These are phyloP conservation scores for Drosophila mayaguana DNA, from an alignment of 2,888 invertebrate species.

Conservation along the genomic window DNA sequence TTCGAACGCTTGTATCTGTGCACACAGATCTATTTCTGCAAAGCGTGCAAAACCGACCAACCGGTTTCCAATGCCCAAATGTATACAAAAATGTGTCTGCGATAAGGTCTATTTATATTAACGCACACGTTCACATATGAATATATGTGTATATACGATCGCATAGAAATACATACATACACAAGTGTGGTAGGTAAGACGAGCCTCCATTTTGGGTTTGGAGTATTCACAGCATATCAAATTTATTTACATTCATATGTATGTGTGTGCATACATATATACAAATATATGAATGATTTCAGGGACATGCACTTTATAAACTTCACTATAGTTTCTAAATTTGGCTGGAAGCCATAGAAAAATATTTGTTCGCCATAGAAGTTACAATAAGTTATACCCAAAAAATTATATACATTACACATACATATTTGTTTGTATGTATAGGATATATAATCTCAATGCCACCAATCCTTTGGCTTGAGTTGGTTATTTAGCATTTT, in stretches of 20 bases:
- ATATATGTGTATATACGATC: no score
- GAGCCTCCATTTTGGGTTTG: slow-evolving; percentile 55
- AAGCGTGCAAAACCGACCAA: slow-evolving; percentile 13
- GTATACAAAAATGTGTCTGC: slow-evolving; percentile 32
- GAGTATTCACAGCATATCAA: slow-evolving; percentile 20
- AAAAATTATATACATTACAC: not conserved
- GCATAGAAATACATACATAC: not conserved
- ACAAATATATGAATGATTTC: not conserved
- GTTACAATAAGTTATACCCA: not conserved
- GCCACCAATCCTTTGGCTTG: no score
- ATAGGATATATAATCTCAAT: no score
- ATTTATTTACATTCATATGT: not conserved
- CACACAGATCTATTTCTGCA: slow-evolving; percentile 39
- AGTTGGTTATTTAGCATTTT: no score
- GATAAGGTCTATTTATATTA: slow-evolving; percentile 48
- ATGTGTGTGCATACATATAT: no score
- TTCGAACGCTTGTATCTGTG: not conserved
- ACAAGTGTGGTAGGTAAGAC: slow-evolving; percentile 44
- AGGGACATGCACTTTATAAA: not conserved
- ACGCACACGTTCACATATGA: not conserved
- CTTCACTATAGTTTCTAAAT: not conserved
- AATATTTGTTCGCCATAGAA: not conserved
- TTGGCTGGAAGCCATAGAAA: not conserved
- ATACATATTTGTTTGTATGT: no score
- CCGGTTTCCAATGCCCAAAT: slow-evolving; percentile 39